These are phyloP conservation scores for Phylloscopus collybita DNA, from an alignment of 2,797 vertebrate genomes.

Conservation along the genomic window DNA sequence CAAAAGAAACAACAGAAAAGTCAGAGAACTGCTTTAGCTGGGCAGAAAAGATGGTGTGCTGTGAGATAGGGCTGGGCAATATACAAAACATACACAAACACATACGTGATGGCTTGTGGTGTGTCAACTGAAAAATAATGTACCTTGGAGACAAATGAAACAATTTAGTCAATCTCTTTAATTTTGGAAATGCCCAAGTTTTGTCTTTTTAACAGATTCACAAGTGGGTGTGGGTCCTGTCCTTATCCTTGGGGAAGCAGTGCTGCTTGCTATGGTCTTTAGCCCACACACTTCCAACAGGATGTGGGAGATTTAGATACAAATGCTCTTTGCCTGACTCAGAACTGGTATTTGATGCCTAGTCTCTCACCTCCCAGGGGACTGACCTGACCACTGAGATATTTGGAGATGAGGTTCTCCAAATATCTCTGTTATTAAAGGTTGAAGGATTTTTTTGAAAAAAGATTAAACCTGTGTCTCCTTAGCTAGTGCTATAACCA, in stretches of 20 bases:
- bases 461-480: background rate
- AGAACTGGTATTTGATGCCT: background rate
- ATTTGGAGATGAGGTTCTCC: constrained; percentile 12
- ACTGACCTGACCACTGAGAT: background rate
- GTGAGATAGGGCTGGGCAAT: background rate
- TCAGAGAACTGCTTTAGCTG: background rate
- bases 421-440: background rate
- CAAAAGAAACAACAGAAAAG: background rate
- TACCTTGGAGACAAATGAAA: background rate
- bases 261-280: background rate
- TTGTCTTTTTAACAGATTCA: background rate
- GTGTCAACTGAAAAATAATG: background rate
- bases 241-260: background rate
- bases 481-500: background rate
- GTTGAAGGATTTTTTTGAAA: background rate
- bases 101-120: background rate
- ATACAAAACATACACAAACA: background rate
- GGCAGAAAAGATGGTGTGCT: background rate
- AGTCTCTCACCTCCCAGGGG: background rate
- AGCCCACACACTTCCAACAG: constrained; percentile 4
- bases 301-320: background rate
- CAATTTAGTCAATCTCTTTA: background rate
- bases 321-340: constrained; percentile 5
- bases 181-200: background rate
- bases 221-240: background rate